Base-by-base conservation (phyloP, 2,113 vertebrate genomes). In the Rhodinocichla rosea region DNA sequence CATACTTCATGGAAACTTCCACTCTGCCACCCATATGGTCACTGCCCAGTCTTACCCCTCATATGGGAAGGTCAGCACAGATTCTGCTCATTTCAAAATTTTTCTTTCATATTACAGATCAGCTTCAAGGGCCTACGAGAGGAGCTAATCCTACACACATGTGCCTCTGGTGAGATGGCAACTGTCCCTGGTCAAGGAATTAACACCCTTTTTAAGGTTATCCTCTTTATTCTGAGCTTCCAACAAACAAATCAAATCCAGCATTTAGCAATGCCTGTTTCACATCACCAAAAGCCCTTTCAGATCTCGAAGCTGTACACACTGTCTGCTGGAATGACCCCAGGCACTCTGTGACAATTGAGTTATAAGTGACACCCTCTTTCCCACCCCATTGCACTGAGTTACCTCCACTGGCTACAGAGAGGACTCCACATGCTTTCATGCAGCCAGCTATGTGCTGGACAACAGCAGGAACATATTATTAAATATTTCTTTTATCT, bases 241-340 rank as follows among this genome's bases (percentile, higher is more conserved):
- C 90, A 95, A 91, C 42, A 94, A 92, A 94, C 86, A 96, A 97
- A 96, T 96, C 63, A 79, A 97, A 94, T 17, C 64, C 94, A 96
- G 89, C 76, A 74, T 87, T 94, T 90, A 94, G 81, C 68, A 93
- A 90, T 83, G 92, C 78, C 70, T 95, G 81, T 93, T 97, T 74
- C 89, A 73, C 83, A 97, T 94, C 94, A 92, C 63, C 63, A 65
- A 95, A 90, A 94, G 78, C 76, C 89, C 83, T 70, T 79, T 94
- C 92, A 95, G 87, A 92, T 90, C 90, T 90, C 40, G 10, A 84
- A 89, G 80, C 84, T 90, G 94, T 67, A 92, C 84, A 81, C 77
- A 42, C 49, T 85, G 94, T 89, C 95, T 95, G 94, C 81, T 92
- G 60, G 63, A 96, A 97, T 44, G 83, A 89, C 96, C 93, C 87